Conservation (phyloP, 2,888 invertebrate species). For the Smittia sp. region DNA sequence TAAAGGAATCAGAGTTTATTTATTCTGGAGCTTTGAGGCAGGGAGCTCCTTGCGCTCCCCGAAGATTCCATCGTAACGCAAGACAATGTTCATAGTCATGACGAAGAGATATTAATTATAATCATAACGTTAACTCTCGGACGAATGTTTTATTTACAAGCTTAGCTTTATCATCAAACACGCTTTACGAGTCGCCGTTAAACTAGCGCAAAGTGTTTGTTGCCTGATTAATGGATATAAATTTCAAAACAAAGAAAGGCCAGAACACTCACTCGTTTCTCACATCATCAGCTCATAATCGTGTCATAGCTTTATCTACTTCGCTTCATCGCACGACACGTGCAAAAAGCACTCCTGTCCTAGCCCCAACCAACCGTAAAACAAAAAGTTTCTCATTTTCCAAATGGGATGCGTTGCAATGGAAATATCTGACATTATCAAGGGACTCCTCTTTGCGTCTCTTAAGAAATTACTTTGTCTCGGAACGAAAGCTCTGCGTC, state of each 20-base stretch:
- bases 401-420: not conserved
- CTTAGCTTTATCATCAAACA: not conserved
- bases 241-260: not conserved
- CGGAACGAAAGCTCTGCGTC: not conserved
- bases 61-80: not conserved
- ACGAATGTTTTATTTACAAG: conserved; percentile 10
- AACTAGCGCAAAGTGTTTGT: not conserved
- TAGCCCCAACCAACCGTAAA: not conserved
- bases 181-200: not conserved
- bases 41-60: not conserved
- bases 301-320: not conserved
- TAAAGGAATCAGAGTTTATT: not conserved
- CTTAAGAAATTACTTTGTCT: not conserved
- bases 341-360: not conserved
- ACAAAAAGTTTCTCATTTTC: conserved; percentile 5
- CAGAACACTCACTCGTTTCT: not conserved
- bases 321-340: not conserved
- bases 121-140: not conserved
- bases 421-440: conserved; percentile 1
- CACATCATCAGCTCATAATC: conserved; percentile 11
- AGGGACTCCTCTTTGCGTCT: not conserved
- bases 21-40: not conserved
- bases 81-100: not conserved
- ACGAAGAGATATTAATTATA: conserved; percentile 13
- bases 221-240: not conserved